Percentiles rank a stretch among this genome's conserved stretches.
These are phyloP conservation scores for Zaprionus africanus DNA, from an alignment of 1,140 invertebrate genomes.

Conservation along the genomic window DNA sequence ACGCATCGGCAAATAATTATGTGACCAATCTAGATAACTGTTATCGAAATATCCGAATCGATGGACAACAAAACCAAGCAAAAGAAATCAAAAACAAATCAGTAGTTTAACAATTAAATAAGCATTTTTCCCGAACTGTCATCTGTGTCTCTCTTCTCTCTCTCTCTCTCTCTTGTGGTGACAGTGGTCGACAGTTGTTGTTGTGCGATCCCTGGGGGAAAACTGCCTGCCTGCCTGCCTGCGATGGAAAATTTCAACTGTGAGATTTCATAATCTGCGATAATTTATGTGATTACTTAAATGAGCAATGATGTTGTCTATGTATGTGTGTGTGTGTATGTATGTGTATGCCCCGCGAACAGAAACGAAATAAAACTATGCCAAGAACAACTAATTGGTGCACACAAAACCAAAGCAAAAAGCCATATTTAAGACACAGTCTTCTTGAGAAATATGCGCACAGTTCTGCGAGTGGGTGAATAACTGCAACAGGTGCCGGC, in stretches of 20 bases:
- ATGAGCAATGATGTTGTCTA: conserved; percentile 60
- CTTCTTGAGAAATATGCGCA: conserved; percentile 28
- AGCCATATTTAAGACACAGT: conserved; percentile 56
- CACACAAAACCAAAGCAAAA: conserved; percentile 32
- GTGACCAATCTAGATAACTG: background rate
- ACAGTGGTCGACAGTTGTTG: conserved; percentile 26
- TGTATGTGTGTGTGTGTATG: background rate
- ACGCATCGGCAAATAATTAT: background rate
- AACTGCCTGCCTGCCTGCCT: background rate
- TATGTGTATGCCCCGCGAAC: conserved; percentile 22
- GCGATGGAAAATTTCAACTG: conserved; percentile 37
- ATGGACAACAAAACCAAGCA: background rate
- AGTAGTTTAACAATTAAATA: conserved; percentile 9
- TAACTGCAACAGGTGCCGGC: conserved; percentile 55
- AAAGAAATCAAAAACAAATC: background rate
- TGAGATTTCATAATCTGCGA: conserved; percentile 65
- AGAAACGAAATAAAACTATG: conserved; percentile 70
- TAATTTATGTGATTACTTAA: conserved; percentile 81
- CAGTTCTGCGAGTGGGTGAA: conserved; percentile 18
- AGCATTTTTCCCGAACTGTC: conserved; percentile 10
- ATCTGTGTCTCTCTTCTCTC: background rate
- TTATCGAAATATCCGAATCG: background rate
- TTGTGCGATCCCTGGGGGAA: conserved; percentile 9
- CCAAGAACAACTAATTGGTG: conserved; percentile 79
- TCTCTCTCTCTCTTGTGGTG: background rate